Evolutionary conservation across 1,140 invertebrate genomes (phyloP).

Genomic region (Microplitis demolitor): DNA sequence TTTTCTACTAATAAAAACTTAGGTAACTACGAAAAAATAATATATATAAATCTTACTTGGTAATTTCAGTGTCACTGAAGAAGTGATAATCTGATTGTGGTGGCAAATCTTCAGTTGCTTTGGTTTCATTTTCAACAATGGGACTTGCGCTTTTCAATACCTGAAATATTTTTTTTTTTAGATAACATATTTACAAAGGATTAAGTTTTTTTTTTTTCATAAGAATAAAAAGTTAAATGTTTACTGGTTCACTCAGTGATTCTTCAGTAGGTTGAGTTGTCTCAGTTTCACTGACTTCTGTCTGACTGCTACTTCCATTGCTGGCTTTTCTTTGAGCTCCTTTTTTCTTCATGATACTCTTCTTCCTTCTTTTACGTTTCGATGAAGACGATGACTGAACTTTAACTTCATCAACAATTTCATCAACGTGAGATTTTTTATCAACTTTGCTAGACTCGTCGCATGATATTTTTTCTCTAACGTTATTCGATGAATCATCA

Average conservation of each 20-base stretch:
- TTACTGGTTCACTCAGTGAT: slow-evolving; percentile 43
- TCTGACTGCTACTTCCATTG: slow-evolving; percentile 53
- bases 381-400: slow-evolving; percentile 47
- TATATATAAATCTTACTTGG: slow-evolving; percentile 64
- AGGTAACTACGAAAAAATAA: neutral
- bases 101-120: slow-evolving; percentile 33
- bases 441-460: slow-evolving; percentile 40
- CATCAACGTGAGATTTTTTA: slow-evolving; percentile 53
- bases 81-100: slow-evolving; percentile 78
- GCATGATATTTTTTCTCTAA: slow-evolving; percentile 46
- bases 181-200: neutral
- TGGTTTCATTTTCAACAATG: slow-evolving; percentile 39
- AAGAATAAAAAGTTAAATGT: neutral
- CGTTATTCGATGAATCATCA: slow-evolving; percentile 40
- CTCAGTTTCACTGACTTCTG: slow-evolving; percentile 52
- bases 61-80: slow-evolving; percentile 90
- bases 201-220: neutral
- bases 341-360: slow-evolving; percentile 78
- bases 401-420: slow-evolving; percentile 44
- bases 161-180: slow-evolving; percentile 27
- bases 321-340: slow-evolving; percentile 73
- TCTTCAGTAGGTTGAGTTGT: slow-evolving; percentile 31
- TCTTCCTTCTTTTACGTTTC: slow-evolving; percentile 79
- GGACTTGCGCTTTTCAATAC: slow-evolving; percentile 46
- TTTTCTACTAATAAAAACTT: neutral